Percentiles rank a stretch among this genome's conserved stretches.
Evolutionary conservation across 2,888 invertebrate genomes (phyloP).

Genomic region (Tetragonula carbonaria): DNA sequence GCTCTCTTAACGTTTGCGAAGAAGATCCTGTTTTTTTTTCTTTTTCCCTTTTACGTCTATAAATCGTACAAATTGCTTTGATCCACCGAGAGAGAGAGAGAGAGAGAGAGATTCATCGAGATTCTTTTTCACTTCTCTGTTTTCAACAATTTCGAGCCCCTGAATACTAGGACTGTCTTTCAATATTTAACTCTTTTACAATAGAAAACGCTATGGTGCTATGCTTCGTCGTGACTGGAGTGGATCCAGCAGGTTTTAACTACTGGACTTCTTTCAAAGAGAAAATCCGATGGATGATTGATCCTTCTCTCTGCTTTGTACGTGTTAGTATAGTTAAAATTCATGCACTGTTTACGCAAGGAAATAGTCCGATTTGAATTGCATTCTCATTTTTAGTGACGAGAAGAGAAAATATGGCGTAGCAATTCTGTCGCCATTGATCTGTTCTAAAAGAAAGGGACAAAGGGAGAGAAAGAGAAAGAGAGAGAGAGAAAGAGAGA

Average conservation of each 20-base stretch:
- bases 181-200: not conserved
- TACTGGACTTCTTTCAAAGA: not conserved
- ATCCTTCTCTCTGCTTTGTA: not conserved
- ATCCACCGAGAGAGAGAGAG: not conserved
- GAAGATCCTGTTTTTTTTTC: conserved; percentile 8
- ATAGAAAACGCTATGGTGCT: not conserved
- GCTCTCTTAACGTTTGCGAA: conserved; percentile 3
- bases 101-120: conserved; percentile 1
- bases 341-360: not conserved
- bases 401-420: too few relatives aligned
- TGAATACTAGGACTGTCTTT: not conserved
- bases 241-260: too few relatives aligned
- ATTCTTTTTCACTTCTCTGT: not conserved
- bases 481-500: not conserved
- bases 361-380: too few relatives aligned
- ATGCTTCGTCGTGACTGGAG: not conserved
- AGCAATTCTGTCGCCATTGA: too few relatives aligned
- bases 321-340: not conserved
- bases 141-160: too few relatives aligned
- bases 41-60: conserved; percentile 3
- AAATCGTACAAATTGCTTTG: conserved; percentile 64
- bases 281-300: not conserved
- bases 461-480: not conserved
- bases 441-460: too few relatives aligned
- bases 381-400: too few relatives aligned